Base-by-base conservation (phyloP, 2,113 vertebrate species). In the Columbina picui region DNA sequence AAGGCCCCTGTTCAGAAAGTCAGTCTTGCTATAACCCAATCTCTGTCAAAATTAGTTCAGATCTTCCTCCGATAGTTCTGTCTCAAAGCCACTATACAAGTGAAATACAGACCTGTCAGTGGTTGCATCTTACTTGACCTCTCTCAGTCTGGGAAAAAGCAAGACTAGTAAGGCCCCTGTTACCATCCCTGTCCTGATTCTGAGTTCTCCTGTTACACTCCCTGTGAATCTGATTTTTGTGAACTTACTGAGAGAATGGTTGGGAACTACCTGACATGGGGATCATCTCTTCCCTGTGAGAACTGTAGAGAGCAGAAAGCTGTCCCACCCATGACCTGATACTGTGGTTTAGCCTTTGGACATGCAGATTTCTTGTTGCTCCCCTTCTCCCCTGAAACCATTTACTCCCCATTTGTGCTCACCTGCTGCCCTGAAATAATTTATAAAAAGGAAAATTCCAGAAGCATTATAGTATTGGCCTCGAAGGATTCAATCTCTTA, bases 161-260 rank as follows among this genome's bases (percentile, higher is more conserved):
- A 70, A 59, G 39, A 76, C 50, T 80, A 19, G 43, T 83, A 67
- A 64, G 67, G 32, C 71, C 61, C 45, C n/a, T 76, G 15, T 85
- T 90, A 60, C 71, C n/a, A 53, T 73, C 3, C 26, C 90, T 87
- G 29, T 56, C 20, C n/a, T 59, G 76, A 80, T 76, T 43, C 14
- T 2, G 1, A 3, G 0, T 2, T 60, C 11, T 55, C 17, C 57
- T 70, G 19, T 76, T 85, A n/a, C 6, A 15, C 22, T 75, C 10
- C 27, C 70, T 67, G 39, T 38, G 26, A 92, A 88, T 41, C 17
- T 64, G 30, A 3, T 1, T 69, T 75, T 75, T 67, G 27, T 69
- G 69, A 50, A 56, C 1, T 34, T 36, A 52, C 7, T 36, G 43
- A 77, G 20, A 61, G 50, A 69, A 78, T 36, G 52, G 21, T 23